phyloP scores from a whole-genome alignment of 1,140 invertebrate genomes.

The Eriosoma lanigerum region DNA sequence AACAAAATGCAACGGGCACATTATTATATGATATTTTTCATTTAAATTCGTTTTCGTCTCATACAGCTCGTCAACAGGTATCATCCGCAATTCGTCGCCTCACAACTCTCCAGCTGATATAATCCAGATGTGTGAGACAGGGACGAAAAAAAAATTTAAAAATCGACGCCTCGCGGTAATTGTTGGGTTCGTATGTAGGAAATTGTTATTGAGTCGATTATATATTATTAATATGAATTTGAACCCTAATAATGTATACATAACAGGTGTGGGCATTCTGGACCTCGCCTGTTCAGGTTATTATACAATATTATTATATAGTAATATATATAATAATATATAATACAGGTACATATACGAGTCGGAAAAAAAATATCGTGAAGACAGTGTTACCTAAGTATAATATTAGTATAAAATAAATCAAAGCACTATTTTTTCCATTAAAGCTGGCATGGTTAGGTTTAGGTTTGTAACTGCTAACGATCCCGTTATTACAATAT shows the following conservation, averaged over 20 bases:
- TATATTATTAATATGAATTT: conserved; percentile 26
- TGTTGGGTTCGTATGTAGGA: conserved; percentile 13
- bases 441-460: too few species aligned
- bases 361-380: too few species aligned
- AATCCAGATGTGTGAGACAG: conserved; percentile 10
- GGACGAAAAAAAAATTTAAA: neutral
- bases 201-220: conserved; percentile 5
- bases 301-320: too few species aligned
- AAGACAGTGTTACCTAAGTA: too few species aligned
- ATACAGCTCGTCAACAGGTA: neutral
- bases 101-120: neutral
- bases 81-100: neutral
- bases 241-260: conserved; percentile 30
- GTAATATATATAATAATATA: too few species aligned
- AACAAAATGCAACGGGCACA: neutral
- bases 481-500: too few species aligned
- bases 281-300: neutral
- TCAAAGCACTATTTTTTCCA: too few species aligned
- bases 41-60: neutral
- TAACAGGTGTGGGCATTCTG: conserved; percentile 15
- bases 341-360: too few species aligned
- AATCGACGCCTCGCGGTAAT: neutral
- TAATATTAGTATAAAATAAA: too few species aligned
- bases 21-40: neutral
- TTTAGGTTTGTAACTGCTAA: too few species aligned